These are phyloP conservation scores for Ciconia stormi DNA, from an alignment of 2,113 vertebrate genomes.

Conservation along the genomic window DNA sequence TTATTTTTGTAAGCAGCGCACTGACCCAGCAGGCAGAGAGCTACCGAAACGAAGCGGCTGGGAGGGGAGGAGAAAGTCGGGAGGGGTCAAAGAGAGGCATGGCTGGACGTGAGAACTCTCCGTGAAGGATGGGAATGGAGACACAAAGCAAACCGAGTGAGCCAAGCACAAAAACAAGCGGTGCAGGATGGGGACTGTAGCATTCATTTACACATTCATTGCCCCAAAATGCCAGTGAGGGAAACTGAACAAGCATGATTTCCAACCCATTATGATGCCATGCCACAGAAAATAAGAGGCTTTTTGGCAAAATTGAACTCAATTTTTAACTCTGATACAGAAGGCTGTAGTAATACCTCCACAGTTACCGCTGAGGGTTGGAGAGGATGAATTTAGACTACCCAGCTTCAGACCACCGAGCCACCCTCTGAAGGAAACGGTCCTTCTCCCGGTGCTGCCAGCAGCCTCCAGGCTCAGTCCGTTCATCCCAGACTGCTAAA, in stretches of 20 bases:
- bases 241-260: not conserved
- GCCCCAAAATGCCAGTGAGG: not conserved
- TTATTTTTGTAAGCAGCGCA: not conserved
- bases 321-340: not conserved
- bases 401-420: not conserved
- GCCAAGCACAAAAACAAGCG: not conserved
- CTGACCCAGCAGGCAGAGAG: not conserved
- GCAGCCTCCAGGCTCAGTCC: not conserved
- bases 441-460: not conserved
- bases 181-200: not conserved
- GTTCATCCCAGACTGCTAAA: not conserved
- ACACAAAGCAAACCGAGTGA: not conserved
- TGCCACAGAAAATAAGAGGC: not conserved
- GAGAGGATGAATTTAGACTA: not conserved
- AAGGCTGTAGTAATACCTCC: not conserved
- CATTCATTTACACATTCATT: not conserved
- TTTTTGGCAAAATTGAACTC: not conserved
- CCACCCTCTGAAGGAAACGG: not conserved
- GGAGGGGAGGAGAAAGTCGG: not conserved
- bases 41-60: not conserved
- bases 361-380: not conserved
- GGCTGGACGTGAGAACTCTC: not conserved
- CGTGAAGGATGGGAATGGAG: not conserved
- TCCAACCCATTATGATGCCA: not conserved
- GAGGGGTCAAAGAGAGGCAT: not conserved